A percentile compares a stretch with the other conserved stretches of the same genome.
Evolutionary conservation across 1,140 invertebrate species (phyloP).

Genomic region (Aricia agestis): DNA sequence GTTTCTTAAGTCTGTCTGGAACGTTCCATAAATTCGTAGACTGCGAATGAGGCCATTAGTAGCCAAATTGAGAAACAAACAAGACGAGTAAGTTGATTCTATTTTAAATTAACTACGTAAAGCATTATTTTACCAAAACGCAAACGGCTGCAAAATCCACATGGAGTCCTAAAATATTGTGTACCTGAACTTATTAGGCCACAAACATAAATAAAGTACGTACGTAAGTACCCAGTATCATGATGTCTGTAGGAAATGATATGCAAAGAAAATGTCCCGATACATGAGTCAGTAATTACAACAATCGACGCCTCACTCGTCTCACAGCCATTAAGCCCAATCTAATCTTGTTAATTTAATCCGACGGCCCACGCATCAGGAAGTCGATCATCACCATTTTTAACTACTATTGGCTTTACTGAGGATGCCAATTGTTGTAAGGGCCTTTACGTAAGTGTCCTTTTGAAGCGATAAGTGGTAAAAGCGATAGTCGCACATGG

Average conservation of each 20-base stretch:
- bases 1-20: background rate
- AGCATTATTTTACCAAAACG: too few species aligned
- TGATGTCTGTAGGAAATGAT: constrained; percentile 6
- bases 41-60: too few species aligned
- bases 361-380: constrained; percentile 45
- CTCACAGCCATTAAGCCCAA: constrained; percentile 53
- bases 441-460: background rate
- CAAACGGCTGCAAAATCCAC: too few species aligned
- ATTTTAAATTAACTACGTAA: too few species aligned
- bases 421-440: constrained; percentile 15
- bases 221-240: too few species aligned
- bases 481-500: too few species aligned
- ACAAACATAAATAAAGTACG: too few species aligned
- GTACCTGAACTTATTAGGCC: too few species aligned
- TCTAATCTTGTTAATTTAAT: constrained; percentile 61
- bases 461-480: too few species aligned
- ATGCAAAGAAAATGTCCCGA: constrained; percentile 23
- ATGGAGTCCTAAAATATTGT: too few species aligned
- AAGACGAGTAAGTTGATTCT: background rate
- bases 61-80: background rate
- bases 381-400: constrained; percentile 57
- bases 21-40: too few species aligned
- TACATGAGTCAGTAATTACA: constrained; percentile 54
- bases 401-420: constrained; percentile 40
- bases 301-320: constrained; percentile 49